A percentile compares a stretch with the other conserved stretches of the same genome.
Conservation (phyloP, 2,113 vertebrate genomes). For the Thunnus maccoyii region DNA sequence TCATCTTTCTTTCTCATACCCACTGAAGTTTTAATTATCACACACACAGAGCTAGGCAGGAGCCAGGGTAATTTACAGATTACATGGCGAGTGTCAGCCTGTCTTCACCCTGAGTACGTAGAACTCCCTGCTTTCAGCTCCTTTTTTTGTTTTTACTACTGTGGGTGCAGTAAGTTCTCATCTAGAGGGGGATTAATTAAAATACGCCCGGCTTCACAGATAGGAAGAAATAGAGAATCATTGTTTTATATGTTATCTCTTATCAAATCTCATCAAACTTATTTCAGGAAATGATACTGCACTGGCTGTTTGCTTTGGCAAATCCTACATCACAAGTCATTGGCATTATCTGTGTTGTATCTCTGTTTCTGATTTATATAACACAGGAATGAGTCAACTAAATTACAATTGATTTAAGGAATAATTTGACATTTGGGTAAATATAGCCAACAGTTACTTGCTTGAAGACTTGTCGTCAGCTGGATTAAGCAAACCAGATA, state of each 20-base stretch:
- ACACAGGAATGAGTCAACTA: neutral
- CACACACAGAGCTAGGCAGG: conserved; percentile 62
- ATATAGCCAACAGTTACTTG: too few species aligned
- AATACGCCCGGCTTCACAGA: conserved; percentile 22
- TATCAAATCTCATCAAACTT: neutral
- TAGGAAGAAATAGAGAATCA: neutral
- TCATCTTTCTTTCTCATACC: conserved; percentile 73
- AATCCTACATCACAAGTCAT: neutral
- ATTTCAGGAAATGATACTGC: neutral
- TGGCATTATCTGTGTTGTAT: too few species aligned
- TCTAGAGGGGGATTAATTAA: conserved; percentile 49
- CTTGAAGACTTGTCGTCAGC: too few species aligned
- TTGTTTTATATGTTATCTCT: neutral
- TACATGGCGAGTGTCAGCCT: conserved; percentile 80
- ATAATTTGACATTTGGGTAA: too few species aligned
- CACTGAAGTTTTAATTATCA: conserved; percentile 73
- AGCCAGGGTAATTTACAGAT: conserved; percentile 77
- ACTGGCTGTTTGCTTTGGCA: neutral
- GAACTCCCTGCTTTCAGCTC: conserved; percentile 63
- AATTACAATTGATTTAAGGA: too few species aligned
- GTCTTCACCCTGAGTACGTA: conserved; percentile 61
- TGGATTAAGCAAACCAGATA: too few species aligned
- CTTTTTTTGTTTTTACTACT: conserved; percentile 43
- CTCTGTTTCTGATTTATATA: neutral
- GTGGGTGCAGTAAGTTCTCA: conserved; percentile 11